Conservation (phyloP, 2,797 vertebrate genomes). For the Intellagama lesueurii region DNA sequence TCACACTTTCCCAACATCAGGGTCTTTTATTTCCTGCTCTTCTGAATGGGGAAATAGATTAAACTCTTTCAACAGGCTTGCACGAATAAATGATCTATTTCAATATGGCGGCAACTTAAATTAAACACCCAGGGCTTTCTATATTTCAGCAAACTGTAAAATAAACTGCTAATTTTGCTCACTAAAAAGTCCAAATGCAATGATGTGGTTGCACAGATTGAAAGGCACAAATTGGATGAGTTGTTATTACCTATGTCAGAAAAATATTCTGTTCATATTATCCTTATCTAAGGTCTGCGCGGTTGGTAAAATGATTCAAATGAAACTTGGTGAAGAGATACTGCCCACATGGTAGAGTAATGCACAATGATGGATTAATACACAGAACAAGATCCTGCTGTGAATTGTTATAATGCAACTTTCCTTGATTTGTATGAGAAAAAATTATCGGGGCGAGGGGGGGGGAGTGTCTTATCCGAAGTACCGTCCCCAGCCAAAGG, state of each 20-base stretch:
- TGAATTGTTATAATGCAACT: not conserved
- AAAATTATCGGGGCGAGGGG: not conserved
- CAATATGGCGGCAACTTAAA: too few relatives aligned
- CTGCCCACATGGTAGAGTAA: not conserved
- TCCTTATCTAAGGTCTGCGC: not conserved
- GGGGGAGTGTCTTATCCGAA: not conserved
- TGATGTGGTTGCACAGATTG: not conserved
- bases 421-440: not conserved
- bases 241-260: not conserved
- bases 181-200: not conserved
- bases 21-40: not conserved
- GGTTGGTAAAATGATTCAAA: constrained; percentile 2
- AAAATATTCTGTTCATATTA: not conserved
- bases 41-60: not conserved
- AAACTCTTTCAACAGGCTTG: not conserved
- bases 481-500: not conserved
- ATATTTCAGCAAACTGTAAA: not conserved
- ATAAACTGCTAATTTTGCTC: not conserved
- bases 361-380: not conserved
- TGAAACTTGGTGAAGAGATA: constrained; percentile 1
- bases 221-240: not conserved
- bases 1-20: too few relatives aligned
- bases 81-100: not conserved
- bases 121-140: not conserved
- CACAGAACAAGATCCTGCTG: not conserved